Base-by-base conservation (phyloP, 2,888 invertebrate species). In the Conops quadrifasciatus region DNA sequence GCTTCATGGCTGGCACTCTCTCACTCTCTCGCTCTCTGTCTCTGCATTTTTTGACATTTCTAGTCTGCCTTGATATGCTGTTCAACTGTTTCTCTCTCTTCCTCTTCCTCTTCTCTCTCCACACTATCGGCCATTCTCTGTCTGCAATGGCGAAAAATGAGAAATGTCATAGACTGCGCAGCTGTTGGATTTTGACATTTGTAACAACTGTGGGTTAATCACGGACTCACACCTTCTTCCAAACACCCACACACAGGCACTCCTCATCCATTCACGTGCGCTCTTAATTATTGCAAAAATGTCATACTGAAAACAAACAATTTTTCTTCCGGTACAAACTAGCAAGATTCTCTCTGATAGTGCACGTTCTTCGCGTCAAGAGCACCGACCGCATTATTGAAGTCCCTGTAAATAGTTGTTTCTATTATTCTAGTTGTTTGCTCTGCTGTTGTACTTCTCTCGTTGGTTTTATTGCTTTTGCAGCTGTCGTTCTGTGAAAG, bases 221-320 rank as follows among this genome's bases (percentile, higher is more conserved):
- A 49, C 28, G 28, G n/a, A 28, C 19, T 70, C 71, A 53, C 49
- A 66, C 60, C 49, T 36, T 49, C 28, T 51, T 45, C 62, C 21
- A 67, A 36, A 51, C 60, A 58, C 19, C 30, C 62, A 43, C 28
- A 21, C 56, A 67, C 21, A 66, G 43, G 21, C 2, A 82, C 80
- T 83, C 82, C 83, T 83, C 82, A 81, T 82, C 79, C 82, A 79
- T 73, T 63, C 58, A 30, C 19, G 36, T 60, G 58, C 49, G 16
- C 43, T 47, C 24, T 16, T 36, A 59, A 26, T 26, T 24, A 11
- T 58, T 5, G n/a, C n/a, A 3, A 58, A 28, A 2, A 28, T 58
- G 11, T 26, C 15, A 24, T 19, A 36, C 19, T 16, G 30, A 58
- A 71, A 51, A 28, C 4, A 36, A 28, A 45, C 49, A 15, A 53